phyloP scores from a whole-genome alignment of 2,888 invertebrate species.

The Caenorhabditis japonica region DNA sequence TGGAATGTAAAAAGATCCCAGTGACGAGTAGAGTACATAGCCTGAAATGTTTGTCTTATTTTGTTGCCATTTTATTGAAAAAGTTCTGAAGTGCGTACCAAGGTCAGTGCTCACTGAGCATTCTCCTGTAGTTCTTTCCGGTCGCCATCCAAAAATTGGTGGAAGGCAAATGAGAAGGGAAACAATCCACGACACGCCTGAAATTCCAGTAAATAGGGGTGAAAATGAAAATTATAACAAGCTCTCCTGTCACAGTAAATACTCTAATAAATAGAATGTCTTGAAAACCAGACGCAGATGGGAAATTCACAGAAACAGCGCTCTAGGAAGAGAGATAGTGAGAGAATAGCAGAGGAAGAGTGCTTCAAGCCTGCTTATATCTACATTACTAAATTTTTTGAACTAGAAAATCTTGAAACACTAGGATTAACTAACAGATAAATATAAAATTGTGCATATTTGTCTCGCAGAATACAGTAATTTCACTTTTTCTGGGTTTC shows the following conservation, averaged over 20 bases:
- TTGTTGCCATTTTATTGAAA: slow-evolving; percentile 7
- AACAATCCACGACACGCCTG: slow-evolving; percentile 75
- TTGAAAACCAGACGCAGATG: too few relatives aligned
- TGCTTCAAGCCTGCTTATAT: too few relatives aligned
- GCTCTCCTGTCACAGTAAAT: too few relatives aligned
- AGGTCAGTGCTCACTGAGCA: slow-evolving; percentile 67
- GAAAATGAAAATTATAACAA: background rate
- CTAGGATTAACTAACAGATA: too few relatives aligned
- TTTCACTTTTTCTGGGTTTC: too few relatives aligned
- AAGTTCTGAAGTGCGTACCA: slow-evolving; percentile 55
- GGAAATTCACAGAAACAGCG: slow-evolving; percentile 12
- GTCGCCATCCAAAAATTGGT: slow-evolving; percentile 76
- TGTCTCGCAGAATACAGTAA: too few relatives aligned
- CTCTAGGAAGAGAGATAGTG: background rate
- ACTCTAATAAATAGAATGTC: slow-evolving; percentile 1
- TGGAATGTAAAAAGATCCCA: slow-evolving; percentile 99
- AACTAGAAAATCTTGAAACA: too few relatives aligned
- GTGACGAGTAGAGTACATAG: slow-evolving; percentile 96
- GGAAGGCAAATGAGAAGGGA: slow-evolving; percentile 76
- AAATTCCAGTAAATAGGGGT: too few relatives aligned
- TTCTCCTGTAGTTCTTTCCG: slow-evolving; percentile 58
- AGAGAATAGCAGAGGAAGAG: too few relatives aligned
- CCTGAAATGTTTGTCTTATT: slow-evolving; percentile 77
- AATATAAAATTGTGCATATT: too few relatives aligned
- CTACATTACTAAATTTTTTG: too few relatives aligned